Percentiles rank a stretch among this genome's conserved stretches.
Conservation (phyloP, 2,888 invertebrate species). For the Ennomos fuscantarius region DNA sequence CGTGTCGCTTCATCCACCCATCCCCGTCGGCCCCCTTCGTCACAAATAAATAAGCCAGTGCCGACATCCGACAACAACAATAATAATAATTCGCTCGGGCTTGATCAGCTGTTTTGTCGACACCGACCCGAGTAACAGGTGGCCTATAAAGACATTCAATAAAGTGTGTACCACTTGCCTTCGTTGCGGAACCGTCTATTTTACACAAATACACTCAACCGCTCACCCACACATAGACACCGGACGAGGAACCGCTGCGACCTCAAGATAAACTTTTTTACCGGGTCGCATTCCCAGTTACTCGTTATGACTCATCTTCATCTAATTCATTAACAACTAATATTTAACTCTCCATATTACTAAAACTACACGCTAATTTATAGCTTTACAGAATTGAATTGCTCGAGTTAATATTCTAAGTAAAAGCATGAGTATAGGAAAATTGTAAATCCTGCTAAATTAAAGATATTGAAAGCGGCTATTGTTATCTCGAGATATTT, state of each 20-base stretch:
- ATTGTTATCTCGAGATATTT: conserved; percentile 6
- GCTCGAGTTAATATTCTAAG: too few species aligned
- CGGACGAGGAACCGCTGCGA: conserved; percentile 22
- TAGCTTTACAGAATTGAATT: too few species aligned
- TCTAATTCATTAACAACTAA: conserved; percentile 3
- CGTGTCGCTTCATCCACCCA: conserved; percentile 50
- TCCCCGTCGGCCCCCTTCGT: conserved; percentile 62
- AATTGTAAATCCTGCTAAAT: conserved; percentile 1
- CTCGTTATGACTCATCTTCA: conserved; percentile 18
- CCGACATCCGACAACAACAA: conserved; percentile 77
- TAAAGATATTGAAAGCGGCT: conserved; percentile 2
- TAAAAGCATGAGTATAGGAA: too few species aligned
- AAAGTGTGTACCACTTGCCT: conserved; percentile 83
- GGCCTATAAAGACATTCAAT: conserved; percentile 85
- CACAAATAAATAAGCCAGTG: conserved; percentile 80
- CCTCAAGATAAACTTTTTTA: conserved; percentile 34
- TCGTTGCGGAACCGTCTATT: conserved; percentile 76
- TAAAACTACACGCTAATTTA: too few species aligned
- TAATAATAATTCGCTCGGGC: conserved; percentile 81
- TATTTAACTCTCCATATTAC: background rate
- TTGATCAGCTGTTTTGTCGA: conserved; percentile 82
- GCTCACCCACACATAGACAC: conserved; percentile 56
- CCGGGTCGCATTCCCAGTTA: conserved; percentile 14
- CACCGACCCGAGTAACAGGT: conserved; percentile 85
- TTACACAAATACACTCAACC: conserved; percentile 64